Base-by-base conservation (phyloP, 2,888 invertebrate genomes). In the Tryphoninae sp. region DNA sequence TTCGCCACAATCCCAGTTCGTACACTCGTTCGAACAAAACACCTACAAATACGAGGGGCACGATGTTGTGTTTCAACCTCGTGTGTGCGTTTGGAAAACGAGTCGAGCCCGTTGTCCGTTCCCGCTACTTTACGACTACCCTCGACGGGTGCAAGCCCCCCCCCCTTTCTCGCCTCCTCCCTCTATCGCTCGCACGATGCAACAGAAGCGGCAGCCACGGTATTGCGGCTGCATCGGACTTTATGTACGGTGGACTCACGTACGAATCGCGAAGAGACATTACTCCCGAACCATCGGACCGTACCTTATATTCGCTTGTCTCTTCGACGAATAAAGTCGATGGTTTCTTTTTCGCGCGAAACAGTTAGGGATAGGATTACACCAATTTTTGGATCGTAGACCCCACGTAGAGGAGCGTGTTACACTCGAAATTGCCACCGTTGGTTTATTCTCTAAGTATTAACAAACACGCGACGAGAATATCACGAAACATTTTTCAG, bases 11-110 rank as follows among this genome's bases (percentile, higher is more conserved):
- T 84, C 74, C 83, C 72, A 76, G 84, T 82, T 78, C 68, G 61
- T 80, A 82, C 68, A 71, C 72, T 58, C 51, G 80, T 80, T 75
- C 53, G 74, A 80, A 81, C 83, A 84, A 86, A 45, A 45, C 86
- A 85, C 85, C 81, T 86, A 86, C 87, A 85, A 86, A 86, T 86
- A 86, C 85, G 84, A 49, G 62, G n/a, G 26, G 19, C 49, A 11
- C 13, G 45, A 45, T 45, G 45, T 45, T 45, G 45, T 45, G 13
- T 45, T 45, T 58, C 64, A 51, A 11, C 42, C 45, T 45, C 45
- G 45, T 58, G 65, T 64, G 76, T 49, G 71, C 58, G 23, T 61
- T 33, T 13, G 55, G 62, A 79, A 13, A 72, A 74, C 74, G 68
- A 86, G 85, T 85, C 78, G 26, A 73, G 83, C 78, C 82, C 83